Percentiles rank a stretch among this genome's conserved stretches.
Conservation (phyloP, 2,888 invertebrate species). For the Drosophila meridionalis region DNA sequence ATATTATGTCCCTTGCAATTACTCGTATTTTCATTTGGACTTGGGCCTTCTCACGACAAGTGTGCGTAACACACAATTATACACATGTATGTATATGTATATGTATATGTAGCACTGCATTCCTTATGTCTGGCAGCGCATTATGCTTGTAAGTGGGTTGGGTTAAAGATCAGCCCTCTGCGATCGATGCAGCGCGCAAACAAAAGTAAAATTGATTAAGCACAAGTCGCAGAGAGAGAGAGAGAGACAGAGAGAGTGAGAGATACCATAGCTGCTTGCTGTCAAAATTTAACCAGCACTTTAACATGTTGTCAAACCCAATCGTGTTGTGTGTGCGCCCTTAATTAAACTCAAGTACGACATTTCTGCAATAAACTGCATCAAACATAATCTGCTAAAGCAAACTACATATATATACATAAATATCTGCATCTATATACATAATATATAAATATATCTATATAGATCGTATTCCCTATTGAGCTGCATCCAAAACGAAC, state of each 20-base stretch:
- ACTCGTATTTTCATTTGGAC: conserved; percentile 59
- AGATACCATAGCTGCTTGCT: neutral
- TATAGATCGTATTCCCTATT: neutral
- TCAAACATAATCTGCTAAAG: neutral
- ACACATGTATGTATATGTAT: neutral
- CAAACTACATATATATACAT: neutral
- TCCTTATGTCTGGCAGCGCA: conserved; percentile 13
- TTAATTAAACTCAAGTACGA: conserved; percentile 31
- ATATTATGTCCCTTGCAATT: conserved; percentile 70
- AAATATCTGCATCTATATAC: neutral
- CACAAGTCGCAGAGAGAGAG: neutral
- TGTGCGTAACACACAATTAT: conserved; percentile 22
- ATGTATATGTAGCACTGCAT: neutral
- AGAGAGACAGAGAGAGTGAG: neutral
- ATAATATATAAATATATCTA: neutral
- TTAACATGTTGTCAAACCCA: conserved; percentile 19
- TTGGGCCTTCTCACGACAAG: conserved; percentile 11
- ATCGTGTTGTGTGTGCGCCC: neutral
- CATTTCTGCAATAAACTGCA: neutral
- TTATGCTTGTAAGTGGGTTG: conserved; percentile 48
- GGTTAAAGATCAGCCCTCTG: conserved; percentile 49
- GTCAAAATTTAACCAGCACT: conserved; percentile 12
- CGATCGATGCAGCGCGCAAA: conserved; percentile 15
- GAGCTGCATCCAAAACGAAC: neutral
- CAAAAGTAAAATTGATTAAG: conserved; percentile 21